Evolutionary conservation across 2,888 invertebrate species (phyloP), one percentile per base, ranked within the genome.

Genomic region (Sycophila texana): DNA sequence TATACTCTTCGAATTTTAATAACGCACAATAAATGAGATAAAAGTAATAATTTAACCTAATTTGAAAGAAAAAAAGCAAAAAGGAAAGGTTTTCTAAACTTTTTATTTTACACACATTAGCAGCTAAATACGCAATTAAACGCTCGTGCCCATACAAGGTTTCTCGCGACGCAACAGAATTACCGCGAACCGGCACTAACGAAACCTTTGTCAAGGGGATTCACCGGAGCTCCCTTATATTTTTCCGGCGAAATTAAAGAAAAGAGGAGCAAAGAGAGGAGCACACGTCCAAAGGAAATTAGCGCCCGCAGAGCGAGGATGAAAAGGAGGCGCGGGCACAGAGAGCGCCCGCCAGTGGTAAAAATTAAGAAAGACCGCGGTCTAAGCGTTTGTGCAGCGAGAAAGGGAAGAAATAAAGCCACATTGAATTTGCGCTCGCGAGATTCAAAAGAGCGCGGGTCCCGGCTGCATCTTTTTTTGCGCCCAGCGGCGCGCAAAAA

Each of bases 361-460:
- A 39, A 39, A 39, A 39, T 39, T 39, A 39, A 39, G 39, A 39
- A 39, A 39, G 39, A 10, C 39, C 39, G 26, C 3, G 39, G 39
- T 39, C 39, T 39, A 39, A 39, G 39, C 39, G 39, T 39, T 39
- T 10, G 39, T 10, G 39, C 5, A 30, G 60, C 49, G 16, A 66
- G 58, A 66, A 66, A 74, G 67, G 58, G 68, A 63, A 10, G 39
- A 39, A 39, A 39, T 39, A 39, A 39, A 39, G 63, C 18, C 30
- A 61, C 76, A 80, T 80, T 80, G 57, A 80, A 77, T 80, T 80
- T 76, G 47, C 63, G 68, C 68, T 39, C 10, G 51, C 61, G 61
- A 72, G 76, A 76, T 68, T 72, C 72, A 74, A 71, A 71, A 10
- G 68, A 47, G 68, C 13, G n/a, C 16, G 63, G 30, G 70, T 71